These are phyloP conservation scores for Fragum whitleyi DNA, from an alignment of 2,888 invertebrate species.

Conservation along the genomic window DNA sequence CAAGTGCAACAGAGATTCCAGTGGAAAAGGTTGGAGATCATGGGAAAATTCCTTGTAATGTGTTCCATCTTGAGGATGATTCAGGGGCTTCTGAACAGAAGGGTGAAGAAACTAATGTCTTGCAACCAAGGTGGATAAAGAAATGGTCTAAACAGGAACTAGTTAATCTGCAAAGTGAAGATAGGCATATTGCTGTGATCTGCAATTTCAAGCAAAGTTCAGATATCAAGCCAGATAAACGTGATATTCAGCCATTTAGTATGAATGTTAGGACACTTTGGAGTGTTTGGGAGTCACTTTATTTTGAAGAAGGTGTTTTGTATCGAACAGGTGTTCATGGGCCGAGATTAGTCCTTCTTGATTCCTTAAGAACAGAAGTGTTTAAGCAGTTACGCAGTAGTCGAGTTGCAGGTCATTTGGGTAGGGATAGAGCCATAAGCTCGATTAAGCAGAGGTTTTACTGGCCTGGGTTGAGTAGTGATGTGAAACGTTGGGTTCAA, in stretches of 20 bases:
- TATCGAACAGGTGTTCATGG: constrained; percentile 5
- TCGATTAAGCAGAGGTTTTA: constrained; percentile 45
- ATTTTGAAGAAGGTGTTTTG: background rate
- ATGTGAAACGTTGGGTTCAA: constrained; percentile 31
- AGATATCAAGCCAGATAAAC: constrained; percentile 24
- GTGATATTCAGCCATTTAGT: constrained; percentile 21
- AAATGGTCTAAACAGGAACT: constrained; percentile 37
- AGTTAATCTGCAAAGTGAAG: constrained; percentile 26
- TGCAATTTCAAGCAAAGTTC: too few species aligned
- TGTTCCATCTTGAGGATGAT: too few species aligned
- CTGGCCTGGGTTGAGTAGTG: constrained; percentile 54
- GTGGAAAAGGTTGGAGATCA: too few species aligned
- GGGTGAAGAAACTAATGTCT: background rate
- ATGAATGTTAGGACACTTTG: constrained; percentile 30
- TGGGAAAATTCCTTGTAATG: too few species aligned
- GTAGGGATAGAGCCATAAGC: constrained; percentile 52
- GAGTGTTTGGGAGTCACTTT: constrained; percentile 41
- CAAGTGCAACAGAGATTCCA: background rate
- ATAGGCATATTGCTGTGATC: constrained; percentile 24
- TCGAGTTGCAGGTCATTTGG: too few species aligned
- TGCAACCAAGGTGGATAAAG: constrained; percentile 33
- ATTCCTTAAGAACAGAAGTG: constrained; percentile 26
- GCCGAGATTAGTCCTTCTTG: constrained; percentile 35
- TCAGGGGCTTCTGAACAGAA: background rate
- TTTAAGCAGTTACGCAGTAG: constrained; percentile 46